Evolutionary conservation across 2,797 vertebrate species (phyloP).

Genomic region (Prunella strophiata): DNA sequence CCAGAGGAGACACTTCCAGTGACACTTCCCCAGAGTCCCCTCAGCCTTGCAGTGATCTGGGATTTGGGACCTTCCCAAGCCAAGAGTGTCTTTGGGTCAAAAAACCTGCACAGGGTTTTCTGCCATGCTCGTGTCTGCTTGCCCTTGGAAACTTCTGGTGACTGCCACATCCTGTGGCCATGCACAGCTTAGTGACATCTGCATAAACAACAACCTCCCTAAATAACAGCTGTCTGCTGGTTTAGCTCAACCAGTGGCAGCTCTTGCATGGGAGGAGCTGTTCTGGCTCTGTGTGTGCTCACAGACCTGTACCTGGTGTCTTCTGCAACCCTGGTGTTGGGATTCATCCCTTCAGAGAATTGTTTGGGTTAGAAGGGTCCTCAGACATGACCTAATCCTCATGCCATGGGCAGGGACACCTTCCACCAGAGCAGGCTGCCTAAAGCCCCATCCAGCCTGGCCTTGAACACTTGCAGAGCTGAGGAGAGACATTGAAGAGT

Average conservation of each 20-base stretch:
- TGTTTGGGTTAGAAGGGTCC: background rate
- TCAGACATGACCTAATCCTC: background rate
- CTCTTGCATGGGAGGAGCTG: background rate
- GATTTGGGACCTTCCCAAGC: background rate
- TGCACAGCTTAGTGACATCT: background rate
- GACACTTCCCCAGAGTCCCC: background rate
- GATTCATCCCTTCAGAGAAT: background rate
- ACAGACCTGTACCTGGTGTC: background rate
- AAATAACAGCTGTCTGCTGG: background rate
- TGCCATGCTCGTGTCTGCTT: background rate
- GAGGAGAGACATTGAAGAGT: background rate
- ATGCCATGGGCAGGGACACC: background rate
- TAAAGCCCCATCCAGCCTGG: background rate
- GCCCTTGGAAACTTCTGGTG: background rate
- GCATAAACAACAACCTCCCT: background rate
- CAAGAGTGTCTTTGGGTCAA: background rate
- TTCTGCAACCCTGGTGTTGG: background rate
- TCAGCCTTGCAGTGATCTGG: background rate
- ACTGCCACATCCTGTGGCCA: background rate
- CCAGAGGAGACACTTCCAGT: background rate
- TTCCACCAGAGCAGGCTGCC: background rate
- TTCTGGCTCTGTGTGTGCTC: background rate
- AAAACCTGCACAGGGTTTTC: background rate
- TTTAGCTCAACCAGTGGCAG: rapidly evolving
- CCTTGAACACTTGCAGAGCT: background rate